phyloP scores from a whole-genome alignment of 2,888 invertebrate species.

The Nomada lathburiana region DNA sequence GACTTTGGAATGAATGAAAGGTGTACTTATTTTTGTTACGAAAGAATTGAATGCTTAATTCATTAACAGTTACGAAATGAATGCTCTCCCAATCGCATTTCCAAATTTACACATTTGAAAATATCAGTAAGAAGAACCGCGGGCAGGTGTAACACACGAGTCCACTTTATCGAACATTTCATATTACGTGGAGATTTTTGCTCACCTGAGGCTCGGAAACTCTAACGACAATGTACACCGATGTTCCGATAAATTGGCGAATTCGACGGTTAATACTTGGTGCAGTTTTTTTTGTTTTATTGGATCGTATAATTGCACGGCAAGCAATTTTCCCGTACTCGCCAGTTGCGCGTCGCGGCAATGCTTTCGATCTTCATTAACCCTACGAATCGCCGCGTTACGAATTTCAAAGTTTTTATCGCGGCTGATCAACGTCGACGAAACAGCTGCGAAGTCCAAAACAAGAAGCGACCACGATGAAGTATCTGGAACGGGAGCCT shows the following conservation, averaged over 20 bases:
- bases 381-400: constrained; percentile 10
- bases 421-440: constrained; percentile 36
- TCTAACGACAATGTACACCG: not conserved
- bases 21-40: no score
- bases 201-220: no score
- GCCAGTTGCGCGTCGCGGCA: not conserved
- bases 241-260: not conserved
- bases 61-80: no score
- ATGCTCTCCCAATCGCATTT: no score
- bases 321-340: not conserved
- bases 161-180: no score
- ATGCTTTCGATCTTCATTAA: constrained; percentile 13
- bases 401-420: constrained; percentile 55
- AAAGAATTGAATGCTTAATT: no score
- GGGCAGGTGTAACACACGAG: no score
- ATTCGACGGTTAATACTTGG: not conserved
- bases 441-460: constrained; percentile 58
- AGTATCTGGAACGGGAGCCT: constrained; percentile 9
- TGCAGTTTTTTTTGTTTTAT: not conserved
- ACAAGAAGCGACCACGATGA: constrained; percentile 24
- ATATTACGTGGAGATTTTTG: no score
- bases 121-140: no score
- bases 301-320: not conserved
- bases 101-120: no score
- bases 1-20: no score